Evolutionary conservation across 2,797 vertebrate genomes (phyloP).

Genomic region (Megalops cyprinoides): DNA sequence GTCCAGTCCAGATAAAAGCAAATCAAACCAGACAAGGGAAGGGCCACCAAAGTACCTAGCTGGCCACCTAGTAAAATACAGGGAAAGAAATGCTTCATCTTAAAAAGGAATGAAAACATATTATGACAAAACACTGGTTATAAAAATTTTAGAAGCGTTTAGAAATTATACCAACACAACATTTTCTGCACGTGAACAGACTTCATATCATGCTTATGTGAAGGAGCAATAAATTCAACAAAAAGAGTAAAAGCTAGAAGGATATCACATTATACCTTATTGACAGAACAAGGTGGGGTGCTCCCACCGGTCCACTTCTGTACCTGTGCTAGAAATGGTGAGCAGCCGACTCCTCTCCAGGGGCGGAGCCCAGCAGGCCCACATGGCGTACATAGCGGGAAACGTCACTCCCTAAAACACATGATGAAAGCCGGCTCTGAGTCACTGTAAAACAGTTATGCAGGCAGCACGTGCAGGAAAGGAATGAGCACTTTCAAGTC

Average conservation of each 20-base stretch:
- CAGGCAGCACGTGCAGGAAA: neutral
- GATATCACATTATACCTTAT: neutral
- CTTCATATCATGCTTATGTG: too few relatives aligned
- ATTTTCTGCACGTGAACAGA: neutral
- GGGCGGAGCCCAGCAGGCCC: slow-evolving; percentile 95
- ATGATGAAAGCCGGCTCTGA: slow-evolving; percentile 22
- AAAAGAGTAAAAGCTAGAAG: neutral
- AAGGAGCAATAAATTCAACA: neutral
- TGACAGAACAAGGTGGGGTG: neutral
- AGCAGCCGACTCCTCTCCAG: slow-evolving; percentile 94
- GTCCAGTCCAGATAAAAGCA: slow-evolving; percentile 94
- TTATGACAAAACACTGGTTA: neutral
- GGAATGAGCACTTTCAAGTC: neutral
- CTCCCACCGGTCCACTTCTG: neutral
- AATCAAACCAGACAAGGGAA: slow-evolving; percentile 91
- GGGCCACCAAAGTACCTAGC: slow-evolving; percentile 89
- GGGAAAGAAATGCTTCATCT: neutral
- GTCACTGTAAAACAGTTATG: neutral
- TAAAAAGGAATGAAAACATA: neutral
- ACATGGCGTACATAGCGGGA: slow-evolving; percentile 97
- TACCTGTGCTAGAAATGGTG: slow-evolving; percentile 92
- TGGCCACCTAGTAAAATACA: slow-evolving; percentile 80
- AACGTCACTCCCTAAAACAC: slow-evolving; percentile 88
- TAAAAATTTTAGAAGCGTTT: too few relatives aligned
- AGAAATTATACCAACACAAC: neutral